A percentile compares a stretch with the other conserved stretches of the same genome.
phyloP scores from a whole-genome alignment of 2,888 invertebrate species.

The Exocentrus adspersus region DNA sequence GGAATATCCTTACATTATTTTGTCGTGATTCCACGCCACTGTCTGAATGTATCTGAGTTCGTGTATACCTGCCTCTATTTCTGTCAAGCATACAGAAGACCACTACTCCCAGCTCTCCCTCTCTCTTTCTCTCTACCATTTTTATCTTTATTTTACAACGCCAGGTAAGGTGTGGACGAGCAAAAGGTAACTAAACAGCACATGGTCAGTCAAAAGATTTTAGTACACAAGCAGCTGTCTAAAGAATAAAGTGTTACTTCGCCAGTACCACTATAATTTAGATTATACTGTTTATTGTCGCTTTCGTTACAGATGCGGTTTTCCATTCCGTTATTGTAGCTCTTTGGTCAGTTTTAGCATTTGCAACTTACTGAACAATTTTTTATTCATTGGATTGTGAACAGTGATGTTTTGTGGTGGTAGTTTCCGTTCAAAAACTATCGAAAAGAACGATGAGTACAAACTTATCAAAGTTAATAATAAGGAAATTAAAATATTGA shows the following conservation, averaged over 20 bases:
- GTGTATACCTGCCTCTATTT: neutral
- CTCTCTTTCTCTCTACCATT: slow-evolving; percentile 11
- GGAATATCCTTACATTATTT: no score
- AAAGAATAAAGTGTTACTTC: slow-evolving; percentile 31
- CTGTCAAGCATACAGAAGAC: neutral
- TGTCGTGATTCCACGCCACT: neutral
- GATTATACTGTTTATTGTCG: neutral
- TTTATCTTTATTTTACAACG: slow-evolving; percentile 18
- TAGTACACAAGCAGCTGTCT: slow-evolving; percentile 46
- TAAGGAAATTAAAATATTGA: slow-evolving; percentile 54
- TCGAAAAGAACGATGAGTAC: slow-evolving; percentile 58
- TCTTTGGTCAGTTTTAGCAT: neutral
- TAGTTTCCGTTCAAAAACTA: slow-evolving; percentile 58
- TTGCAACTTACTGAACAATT: neutral
- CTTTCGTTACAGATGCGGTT: no score
- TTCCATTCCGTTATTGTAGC: neutral
- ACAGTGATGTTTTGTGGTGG: slow-evolving; percentile 58
- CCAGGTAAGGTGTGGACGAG: slow-evolving; percentile 49
- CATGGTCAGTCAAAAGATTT: slow-evolving; percentile 54
- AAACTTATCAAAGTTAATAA: slow-evolving; percentile 56
- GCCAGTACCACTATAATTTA: slow-evolving; percentile 11
- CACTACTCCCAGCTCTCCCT: slow-evolving; percentile 1
- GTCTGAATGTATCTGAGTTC: neutral
- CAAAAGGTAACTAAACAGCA: slow-evolving; percentile 47
- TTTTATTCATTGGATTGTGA: neutral